phyloP scores from a whole-genome alignment of 2,797 vertebrate genomes.

The Aeoliscus strigatus region DNA sequence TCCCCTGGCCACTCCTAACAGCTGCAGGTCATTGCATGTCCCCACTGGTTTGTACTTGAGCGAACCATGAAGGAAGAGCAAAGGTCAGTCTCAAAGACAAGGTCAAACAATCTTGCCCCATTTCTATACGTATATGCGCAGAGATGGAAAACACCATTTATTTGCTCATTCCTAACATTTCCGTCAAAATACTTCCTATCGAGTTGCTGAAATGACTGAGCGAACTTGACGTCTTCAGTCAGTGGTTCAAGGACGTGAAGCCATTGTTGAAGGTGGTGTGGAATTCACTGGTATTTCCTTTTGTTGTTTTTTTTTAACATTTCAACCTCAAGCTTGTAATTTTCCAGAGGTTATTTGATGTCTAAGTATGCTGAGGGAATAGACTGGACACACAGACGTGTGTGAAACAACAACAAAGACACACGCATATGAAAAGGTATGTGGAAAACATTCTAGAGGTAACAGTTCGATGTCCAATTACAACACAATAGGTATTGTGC shows the following conservation, averaged over 20 bases:
- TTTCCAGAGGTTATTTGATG: slow-evolving; percentile 54
- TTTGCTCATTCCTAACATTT: slow-evolving; percentile 8
- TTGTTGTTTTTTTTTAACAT: slow-evolving; percentile 57
- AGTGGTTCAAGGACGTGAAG: slow-evolving; percentile 25
- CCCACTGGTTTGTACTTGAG: slow-evolving; percentile 23
- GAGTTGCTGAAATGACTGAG: slow-evolving; percentile 8
- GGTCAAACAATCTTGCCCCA: slow-evolving; percentile 21
- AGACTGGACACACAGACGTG: slow-evolving; percentile 14
- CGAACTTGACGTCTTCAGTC: slow-evolving; percentile 12
- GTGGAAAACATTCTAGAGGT: slow-evolving; percentile 64
- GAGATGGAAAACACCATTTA: not conserved
- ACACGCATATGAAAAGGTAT: slow-evolving; percentile 47
- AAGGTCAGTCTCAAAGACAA: slow-evolving; percentile 38
- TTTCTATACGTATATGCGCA: slow-evolving; percentile 19
- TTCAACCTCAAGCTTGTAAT: slow-evolving; percentile 37
- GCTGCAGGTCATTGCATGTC: slow-evolving; percentile 32
- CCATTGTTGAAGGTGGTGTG: slow-evolving; percentile 31
- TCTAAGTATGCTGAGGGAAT: slow-evolving; percentile 36
- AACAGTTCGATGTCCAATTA: slow-evolving; percentile 70
- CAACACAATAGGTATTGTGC: slow-evolving; percentile 80
- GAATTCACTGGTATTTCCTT: slow-evolving; percentile 44
- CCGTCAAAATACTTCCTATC: slow-evolving; percentile 17
- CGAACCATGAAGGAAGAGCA: slow-evolving; percentile 29
- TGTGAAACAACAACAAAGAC: slow-evolving; percentile 40
- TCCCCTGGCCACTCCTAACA: slow-evolving; percentile 16